Base-by-base conservation (phyloP, 2,797 vertebrate genomes). In the Florisuga fusca region DNA sequence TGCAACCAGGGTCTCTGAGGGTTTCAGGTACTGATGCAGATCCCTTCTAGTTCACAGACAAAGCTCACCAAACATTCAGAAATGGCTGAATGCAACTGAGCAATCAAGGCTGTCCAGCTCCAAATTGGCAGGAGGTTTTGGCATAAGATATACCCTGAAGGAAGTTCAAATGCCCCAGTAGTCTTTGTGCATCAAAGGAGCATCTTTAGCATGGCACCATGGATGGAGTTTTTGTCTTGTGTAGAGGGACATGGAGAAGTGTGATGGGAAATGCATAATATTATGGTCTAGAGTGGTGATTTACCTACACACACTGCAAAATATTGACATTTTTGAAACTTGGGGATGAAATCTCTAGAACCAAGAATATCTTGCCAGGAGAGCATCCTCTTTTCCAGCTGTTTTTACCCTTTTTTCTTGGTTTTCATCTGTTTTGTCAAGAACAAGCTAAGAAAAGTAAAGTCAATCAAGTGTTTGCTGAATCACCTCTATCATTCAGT, bases 381-480 rank as follows among this genome's bases (percentile, higher is more conserved):
- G 5, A 84, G 3, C 23, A 85, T 23, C n/a, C 22, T 68, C 6
- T 18, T 72, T 85, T 90, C n/a, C 38, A 48, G 17, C 9, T 75
- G 16, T 26, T 64, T 93, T 93, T 58, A 46, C 7, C 23, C 5
- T 15, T 63, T 75, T 75, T 67, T 66, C 64, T 62, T 74, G 10
- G 1, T 38, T 96, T 94, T 72, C 26, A n/a, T 77, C 29, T 64
- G 16, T 77, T 89, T 92, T 83, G 45, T 92, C 41, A 91, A 77
- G 72, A 94, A 41, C 14, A 80, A 87, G 46, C 51, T 91, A 69
- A 78, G 73, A 81, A 93, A 69, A 95, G 17, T 68, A 94, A 91
- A 83, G 10, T 31, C 67, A 73, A 91, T 81, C 78, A 89, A 58
- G 73, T 68, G 20, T 61, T 83, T 91, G 31, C 62, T 87, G 66